These are phyloP conservation scores for Temnothorax nylanderi DNA, from an alignment of 1,140 invertebrate genomes.

Conservation along the genomic window DNA sequence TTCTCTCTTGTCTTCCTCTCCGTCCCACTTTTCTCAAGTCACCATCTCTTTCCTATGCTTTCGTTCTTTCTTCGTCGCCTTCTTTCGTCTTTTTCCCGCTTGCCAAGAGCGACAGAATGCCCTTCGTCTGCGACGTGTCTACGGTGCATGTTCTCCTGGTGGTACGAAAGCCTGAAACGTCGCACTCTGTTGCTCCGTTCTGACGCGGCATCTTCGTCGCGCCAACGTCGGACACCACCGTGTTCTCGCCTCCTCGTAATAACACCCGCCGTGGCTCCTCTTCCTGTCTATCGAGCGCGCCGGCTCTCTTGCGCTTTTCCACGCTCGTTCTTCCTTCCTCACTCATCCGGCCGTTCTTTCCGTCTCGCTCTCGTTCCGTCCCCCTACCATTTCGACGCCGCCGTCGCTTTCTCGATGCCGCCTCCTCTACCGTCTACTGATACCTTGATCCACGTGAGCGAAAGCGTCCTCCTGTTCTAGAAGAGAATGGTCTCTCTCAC, in stretches of 20 bases:
- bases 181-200: conserved; percentile 84
- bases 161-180: conserved; percentile 81
- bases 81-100: conserved; percentile 67
- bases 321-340: conserved; percentile 63
- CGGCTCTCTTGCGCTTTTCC: conserved; percentile 47
- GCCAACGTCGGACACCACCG: conserved; percentile 60
- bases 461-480: conserved; percentile 72
- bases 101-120: conserved; percentile 69
- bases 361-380: conserved; percentile 54
- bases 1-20: background rate
- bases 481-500: conserved; percentile 81
- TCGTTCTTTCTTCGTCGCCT: conserved; percentile 43
- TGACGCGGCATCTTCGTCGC: conserved; percentile 77
- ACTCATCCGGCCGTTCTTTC: conserved; percentile 26
- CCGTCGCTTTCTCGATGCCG: conserved; percentile 46
- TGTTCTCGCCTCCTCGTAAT: conserved; percentile 68
- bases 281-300: conserved; percentile 39
- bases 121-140: conserved; percentile 71
- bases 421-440: conserved; percentile 82
- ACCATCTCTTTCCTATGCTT: conserved; percentile 24
- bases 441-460: conserved; percentile 80
- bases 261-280: conserved; percentile 22
- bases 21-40: conserved; percentile 11
- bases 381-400: conserved; percentile 23
- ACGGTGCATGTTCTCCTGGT: conserved; percentile 82